Conservation (phyloP, 2,113 vertebrate genomes). For the Poeciliopsis turrubarensis region DNA sequence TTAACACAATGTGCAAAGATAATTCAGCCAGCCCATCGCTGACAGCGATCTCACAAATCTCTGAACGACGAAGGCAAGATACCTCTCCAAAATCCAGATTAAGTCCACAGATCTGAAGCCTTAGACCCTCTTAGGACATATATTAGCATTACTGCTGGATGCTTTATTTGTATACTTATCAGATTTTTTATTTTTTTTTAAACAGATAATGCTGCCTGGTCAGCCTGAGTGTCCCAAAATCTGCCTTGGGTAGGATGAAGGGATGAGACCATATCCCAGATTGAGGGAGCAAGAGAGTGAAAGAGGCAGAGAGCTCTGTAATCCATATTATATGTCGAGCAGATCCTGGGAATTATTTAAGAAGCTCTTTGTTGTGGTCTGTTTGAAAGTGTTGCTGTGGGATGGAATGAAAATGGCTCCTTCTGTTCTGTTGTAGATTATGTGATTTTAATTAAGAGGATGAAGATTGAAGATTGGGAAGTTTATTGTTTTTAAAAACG, state of each 20-base stretch:
- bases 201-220: slow-evolving; percentile 73
- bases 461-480: slow-evolving; percentile 65
- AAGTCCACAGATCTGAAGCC: slow-evolving; percentile 74
- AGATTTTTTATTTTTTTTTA: slow-evolving; percentile 63
- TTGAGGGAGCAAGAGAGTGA: slow-evolving; percentile 60
- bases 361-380: slow-evolving; percentile 72
- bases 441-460: slow-evolving; percentile 76
- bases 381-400: slow-evolving; percentile 57
- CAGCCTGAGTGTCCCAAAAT: slow-evolving; percentile 74
- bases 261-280: slow-evolving; percentile 66
- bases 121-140: slow-evolving; percentile 76
- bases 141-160: slow-evolving; percentile 74
- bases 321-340: slow-evolving; percentile 73
- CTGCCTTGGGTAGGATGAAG: slow-evolving; percentile 69
- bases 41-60: slow-evolving; percentile 80
- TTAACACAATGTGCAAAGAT: slow-evolving; percentile 78
- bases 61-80: slow-evolving; percentile 71
- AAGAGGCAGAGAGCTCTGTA: slow-evolving; percentile 56
- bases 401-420: slow-evolving; percentile 35
- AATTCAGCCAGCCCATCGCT: slow-evolving; percentile 71
- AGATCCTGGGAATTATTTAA: slow-evolving; percentile 75
- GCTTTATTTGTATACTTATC: slow-evolving; percentile 76
- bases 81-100: slow-evolving; percentile 76
- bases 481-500: slow-evolving; percentile 43
- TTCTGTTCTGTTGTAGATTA: slow-evolving; percentile 63